Base-by-base conservation (phyloP, 2,888 invertebrate species). In the Dorcus parallelipipedus region DNA sequence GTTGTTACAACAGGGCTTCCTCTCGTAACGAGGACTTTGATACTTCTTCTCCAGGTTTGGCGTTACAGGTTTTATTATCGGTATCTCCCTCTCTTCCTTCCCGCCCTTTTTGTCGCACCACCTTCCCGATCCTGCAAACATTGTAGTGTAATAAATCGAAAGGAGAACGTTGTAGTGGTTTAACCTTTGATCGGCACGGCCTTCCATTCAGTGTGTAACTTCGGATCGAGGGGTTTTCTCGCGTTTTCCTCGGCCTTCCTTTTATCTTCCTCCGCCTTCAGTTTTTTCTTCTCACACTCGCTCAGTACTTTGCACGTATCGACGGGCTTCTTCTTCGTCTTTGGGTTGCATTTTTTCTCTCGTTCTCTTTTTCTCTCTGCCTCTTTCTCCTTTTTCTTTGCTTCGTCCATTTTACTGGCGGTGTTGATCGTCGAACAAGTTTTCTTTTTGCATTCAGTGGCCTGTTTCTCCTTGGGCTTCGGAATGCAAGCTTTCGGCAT, bases 1-100 rank as follows among this genome's bases (percentile, higher is more conserved):
- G 49, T 23, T 50, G 47, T 43, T 38, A 40, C 17, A 59, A 52
- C 49, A 59, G 47, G 38, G 48, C 52, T 9, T 56, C n/a, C 50
- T 62, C 53, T 38, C 62, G 58, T 52, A 61, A 49, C 26, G 62
- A 40, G 17, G 60, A 17, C 48, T 62, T 59, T 60, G 51, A 6
- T 39, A 51, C 40, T 51, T 51, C 5, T 38, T 20, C 9, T 7
- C 56, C 33, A 42, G 58, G 23, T 58, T 60, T 58, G 38, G 62
- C 62, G 14, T 5, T 33, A 42, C 49, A 54, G 26, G 1, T 33
- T 33, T 33, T 33, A 4, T 6, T 33, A 7, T 33, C 52, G 60
- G 59, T 10, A 55, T 3, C 38, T 61, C 56, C 41, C 50, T 38
- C 10, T 61, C 60, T 45, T 60, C 2, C 20, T 20, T 42, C 7